Percentiles rank a stretch among this genome's conserved stretches.
These are phyloP conservation scores for Drosophila paramelanica DNA, from an alignment of 2,888 invertebrate species.

Conservation along the genomic window DNA sequence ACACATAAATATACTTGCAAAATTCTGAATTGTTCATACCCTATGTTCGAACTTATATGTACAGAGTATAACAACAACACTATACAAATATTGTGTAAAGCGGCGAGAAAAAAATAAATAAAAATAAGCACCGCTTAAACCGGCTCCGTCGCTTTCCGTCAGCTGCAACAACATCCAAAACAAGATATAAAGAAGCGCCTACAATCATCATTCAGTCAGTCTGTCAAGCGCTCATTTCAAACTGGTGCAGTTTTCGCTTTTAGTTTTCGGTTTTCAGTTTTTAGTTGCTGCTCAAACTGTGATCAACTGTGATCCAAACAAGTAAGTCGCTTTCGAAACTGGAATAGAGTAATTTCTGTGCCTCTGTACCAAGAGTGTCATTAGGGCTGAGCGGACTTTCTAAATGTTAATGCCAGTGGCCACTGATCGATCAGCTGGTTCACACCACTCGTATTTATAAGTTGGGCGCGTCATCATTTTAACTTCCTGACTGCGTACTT, in stretches of 20 bases:
- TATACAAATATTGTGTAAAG: constrained; percentile 35
- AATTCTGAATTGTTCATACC: not conserved
- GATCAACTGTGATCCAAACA: too few relatives aligned
- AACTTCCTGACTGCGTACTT: constrained; percentile 33
- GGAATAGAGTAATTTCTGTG: not conserved
- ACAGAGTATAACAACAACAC: constrained; percentile 9
- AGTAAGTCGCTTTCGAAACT: constrained; percentile 33
- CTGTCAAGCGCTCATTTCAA: constrained; percentile 29
- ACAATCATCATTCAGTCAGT: constrained; percentile 10
- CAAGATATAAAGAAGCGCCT: constrained; percentile 3
- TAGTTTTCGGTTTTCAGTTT: constrained; percentile 44
- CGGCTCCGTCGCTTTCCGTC: constrained; percentile 53
- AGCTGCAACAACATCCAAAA: constrained; percentile 10
- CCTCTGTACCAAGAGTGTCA: not conserved
- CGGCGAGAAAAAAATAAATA: constrained; percentile 9
- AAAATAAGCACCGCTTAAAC: constrained; percentile 46
- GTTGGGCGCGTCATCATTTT: constrained; percentile 7
- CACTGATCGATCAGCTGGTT: constrained; percentile 6
- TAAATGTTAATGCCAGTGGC: constrained; percentile 30
- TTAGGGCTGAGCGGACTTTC: constrained; percentile 30
- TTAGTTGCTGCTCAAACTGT: constrained; percentile 62
- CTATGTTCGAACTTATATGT: not conserved
- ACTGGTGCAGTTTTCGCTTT: constrained; percentile 36
- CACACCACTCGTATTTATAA: constrained; percentile 3
- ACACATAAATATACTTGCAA: too few relatives aligned